Percentiles rank a stretch among this genome's conserved stretches.
Evolutionary conservation across 2,888 invertebrate genomes (phyloP).

Genomic region (Spisula subtruncata): DNA sequence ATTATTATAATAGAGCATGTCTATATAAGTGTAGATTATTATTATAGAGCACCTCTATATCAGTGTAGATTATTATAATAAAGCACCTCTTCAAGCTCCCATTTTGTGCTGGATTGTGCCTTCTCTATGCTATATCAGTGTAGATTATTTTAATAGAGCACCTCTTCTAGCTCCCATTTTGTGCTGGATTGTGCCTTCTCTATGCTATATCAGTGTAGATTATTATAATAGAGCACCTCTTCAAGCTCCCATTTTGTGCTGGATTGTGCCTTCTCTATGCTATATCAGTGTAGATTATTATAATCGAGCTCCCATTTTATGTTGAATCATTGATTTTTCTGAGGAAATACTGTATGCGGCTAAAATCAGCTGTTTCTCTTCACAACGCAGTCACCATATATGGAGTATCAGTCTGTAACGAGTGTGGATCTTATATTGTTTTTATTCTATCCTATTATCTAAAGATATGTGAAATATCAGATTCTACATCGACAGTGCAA

Average conservation of each 20-base stretch:
- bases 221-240: too few relatives aligned
- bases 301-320: slow-evolving; percentile 41
- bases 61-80: too few relatives aligned
- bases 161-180: too few relatives aligned
- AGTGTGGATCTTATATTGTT: neutral
- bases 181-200: neutral
- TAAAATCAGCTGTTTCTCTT: slow-evolving; percentile 23
- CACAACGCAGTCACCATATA: neutral
- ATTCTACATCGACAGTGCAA: neutral
- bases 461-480: neutral
- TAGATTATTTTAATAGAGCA: too few relatives aligned
- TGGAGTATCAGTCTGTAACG: neutral
- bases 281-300: slow-evolving; percentile 46
- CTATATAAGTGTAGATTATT: too few relatives aligned
- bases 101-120: too few relatives aligned
- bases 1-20: too few relatives aligned
- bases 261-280: neutral
- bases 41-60: too few relatives aligned
- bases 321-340: slow-evolving; percentile 53
- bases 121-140: too few relatives aligned
- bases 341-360: neutral
- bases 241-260: neutral
- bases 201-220: too few relatives aligned
- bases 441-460: neutral
- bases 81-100: too few relatives aligned